A percentile compares a stretch with the other conserved stretches of the same genome.
These are phyloP conservation scores for Siniperca chuatsi DNA, from an alignment of 2,113 vertebrate genomes.

Conservation along the genomic window DNA sequence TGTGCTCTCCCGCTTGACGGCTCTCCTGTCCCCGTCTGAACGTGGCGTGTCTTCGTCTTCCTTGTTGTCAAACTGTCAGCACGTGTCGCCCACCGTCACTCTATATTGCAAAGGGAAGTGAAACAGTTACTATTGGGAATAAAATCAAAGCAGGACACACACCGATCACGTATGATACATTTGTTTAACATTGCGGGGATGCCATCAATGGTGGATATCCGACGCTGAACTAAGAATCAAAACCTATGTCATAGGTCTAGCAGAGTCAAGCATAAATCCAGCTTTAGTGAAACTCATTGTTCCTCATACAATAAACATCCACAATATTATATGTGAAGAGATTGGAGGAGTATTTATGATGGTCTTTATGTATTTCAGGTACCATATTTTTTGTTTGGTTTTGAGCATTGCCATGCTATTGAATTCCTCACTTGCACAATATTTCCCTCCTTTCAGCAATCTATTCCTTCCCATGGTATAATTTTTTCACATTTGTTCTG, in stretches of 20 bases:
- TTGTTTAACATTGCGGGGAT: neutral
- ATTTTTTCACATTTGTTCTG: constrained; percentile 32
- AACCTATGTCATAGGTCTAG: neutral
- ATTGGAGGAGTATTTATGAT: neutral
- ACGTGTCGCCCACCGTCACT: too few species aligned
- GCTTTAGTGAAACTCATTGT: neutral
- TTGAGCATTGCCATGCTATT: neutral
- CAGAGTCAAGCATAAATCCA: neutral
- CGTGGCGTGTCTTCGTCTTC: too few species aligned
- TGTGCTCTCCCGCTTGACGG: too few species aligned
- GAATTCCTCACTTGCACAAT: neutral
- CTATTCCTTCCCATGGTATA: neutral
- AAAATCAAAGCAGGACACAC: too few species aligned
- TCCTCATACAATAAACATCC: neutral
- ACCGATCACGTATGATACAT: too few species aligned
- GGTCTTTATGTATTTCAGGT: neutral
- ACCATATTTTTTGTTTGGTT: neutral
- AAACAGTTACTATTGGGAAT: too few species aligned
- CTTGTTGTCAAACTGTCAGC: too few species aligned
- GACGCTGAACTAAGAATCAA: neutral
- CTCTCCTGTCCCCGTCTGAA: too few species aligned
- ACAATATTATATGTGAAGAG: neutral
- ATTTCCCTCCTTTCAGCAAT: too few species aligned
- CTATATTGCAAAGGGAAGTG: too few species aligned
- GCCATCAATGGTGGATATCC: neutral